Conservation (phyloP, 2,888 invertebrate species). For the Nymphalis polychloros region DNA sequence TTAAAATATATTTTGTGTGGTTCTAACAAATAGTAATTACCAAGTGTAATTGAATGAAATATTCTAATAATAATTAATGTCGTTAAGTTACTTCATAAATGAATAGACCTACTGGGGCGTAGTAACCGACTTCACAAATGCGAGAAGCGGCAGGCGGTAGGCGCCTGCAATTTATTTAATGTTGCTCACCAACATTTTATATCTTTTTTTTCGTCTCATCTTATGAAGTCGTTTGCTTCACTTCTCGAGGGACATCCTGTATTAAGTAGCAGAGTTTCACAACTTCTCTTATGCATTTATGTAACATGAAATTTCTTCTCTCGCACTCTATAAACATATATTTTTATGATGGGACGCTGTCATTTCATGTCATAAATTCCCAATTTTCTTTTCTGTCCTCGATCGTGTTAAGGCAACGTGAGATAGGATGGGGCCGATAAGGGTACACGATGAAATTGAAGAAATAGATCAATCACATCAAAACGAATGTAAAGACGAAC, state of each 20-base stretch:
- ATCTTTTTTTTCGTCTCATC: slow-evolving; percentile 72
- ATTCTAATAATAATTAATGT: slow-evolving; percentile 29
- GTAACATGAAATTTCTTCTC: slow-evolving; percentile 25
- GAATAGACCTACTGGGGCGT: slow-evolving; percentile 17
- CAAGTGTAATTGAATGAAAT: slow-evolving; percentile 23
- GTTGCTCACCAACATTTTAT: slow-evolving; percentile 68
- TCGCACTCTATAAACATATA: slow-evolving; percentile 46
- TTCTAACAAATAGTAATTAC: slow-evolving; percentile 16
- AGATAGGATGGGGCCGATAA: slow-evolving; percentile 35
- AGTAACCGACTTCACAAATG: slow-evolving; percentile 44
- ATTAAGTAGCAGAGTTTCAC: slow-evolving; percentile 72
- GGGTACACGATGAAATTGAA: slow-evolving; percentile 37
- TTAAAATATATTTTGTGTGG: slow-evolving; percentile 1
- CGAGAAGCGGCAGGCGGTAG: slow-evolving; percentile 63
- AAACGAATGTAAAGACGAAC: slow-evolving; percentile 11
- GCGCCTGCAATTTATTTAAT: slow-evolving; percentile 77
- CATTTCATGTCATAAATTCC: slow-evolving; percentile 39
- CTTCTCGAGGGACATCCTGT: slow-evolving; percentile 69
- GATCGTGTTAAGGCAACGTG: slow-evolving; percentile 22
- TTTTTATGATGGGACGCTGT: slow-evolving; percentile 38
- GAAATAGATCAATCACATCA: slow-evolving; percentile 39
- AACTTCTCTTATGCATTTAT: slow-evolving; percentile 53
- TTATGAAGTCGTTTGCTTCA: slow-evolving; percentile 74
- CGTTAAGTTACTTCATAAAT: slow-evolving; percentile 12
- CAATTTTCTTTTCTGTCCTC: slow-evolving; percentile 36